Percentiles rank a stretch among this genome's conserved stretches.
Conservation (phyloP, 2,797 vertebrate genomes). For the Halcyon leucocephala region DNA sequence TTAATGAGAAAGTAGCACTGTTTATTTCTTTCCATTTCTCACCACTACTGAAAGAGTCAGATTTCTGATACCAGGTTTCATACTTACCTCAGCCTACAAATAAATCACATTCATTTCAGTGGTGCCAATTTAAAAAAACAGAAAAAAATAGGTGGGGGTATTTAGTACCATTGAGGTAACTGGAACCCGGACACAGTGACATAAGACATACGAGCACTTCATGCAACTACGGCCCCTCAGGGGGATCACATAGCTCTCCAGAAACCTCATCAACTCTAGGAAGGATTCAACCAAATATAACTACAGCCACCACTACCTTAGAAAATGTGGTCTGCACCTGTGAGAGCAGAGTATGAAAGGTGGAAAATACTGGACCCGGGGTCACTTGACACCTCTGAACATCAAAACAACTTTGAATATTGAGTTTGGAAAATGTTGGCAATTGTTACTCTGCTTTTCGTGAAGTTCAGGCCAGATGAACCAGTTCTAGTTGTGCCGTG, state of each 20-base stretch:
- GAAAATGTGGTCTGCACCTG: background rate
- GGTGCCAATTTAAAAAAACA: background rate
- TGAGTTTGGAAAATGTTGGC: background rate
- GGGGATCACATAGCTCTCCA: accelerated
- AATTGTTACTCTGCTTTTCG: background rate
- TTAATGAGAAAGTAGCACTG: background rate
- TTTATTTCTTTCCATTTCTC: background rate
- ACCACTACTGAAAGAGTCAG: background rate
- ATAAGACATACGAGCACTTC: background rate
- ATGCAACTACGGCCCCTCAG: background rate
- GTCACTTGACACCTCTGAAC: background rate
- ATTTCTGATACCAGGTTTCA: background rate
- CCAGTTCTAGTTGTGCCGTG: background rate
- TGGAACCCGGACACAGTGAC: background rate
- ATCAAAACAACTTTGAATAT: background rate
- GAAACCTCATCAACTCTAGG: background rate
- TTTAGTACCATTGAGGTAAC: background rate
- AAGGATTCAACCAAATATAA: background rate
- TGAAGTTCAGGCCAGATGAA: background rate
- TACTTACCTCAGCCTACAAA: background rate
- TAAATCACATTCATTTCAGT: background rate
- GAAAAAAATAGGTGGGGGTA: too few relatives aligned
- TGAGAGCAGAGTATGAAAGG: background rate
- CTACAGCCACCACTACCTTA: background rate
- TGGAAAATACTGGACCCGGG: background rate